Evolutionary conservation across 2,113 vertebrate genomes (phyloP).

Genomic region (Prionailurus bengalensis): DNA sequence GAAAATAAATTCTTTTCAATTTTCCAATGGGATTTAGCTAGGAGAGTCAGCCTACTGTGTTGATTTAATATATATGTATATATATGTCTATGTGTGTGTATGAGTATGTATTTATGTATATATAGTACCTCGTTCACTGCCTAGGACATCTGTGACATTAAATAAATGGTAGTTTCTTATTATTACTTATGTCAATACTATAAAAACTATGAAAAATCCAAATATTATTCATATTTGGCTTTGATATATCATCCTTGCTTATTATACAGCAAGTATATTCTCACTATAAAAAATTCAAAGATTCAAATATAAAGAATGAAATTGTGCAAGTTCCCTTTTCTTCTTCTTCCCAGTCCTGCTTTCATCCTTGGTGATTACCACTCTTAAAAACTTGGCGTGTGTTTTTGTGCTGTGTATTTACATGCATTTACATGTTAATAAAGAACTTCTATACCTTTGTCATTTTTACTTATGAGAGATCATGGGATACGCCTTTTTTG

Average conservation of each 20-base stretch:
- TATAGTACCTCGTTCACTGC: not conserved
- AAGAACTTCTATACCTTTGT: not conserved
- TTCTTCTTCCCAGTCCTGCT: not conserved
- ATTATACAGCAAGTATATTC: not conserved
- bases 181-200: not conserved
- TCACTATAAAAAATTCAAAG: not conserved
- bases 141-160: not conserved
- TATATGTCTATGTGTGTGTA: not conserved
- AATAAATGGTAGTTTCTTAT: not conserved
- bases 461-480: not conserved
- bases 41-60: not conserved
- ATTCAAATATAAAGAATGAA: not conserved
- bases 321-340: not conserved
- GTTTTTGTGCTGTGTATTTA: not conserved
- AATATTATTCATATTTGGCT: not conserved
- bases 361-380: not conserved
- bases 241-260: not conserved
- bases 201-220: not conserved
- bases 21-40: slow-evolving; percentile 28
- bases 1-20: slow-evolving; percentile 63
- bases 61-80: not conserved
- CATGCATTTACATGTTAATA: not conserved
- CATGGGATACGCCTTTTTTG: not conserved
- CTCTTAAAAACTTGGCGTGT: not conserved
- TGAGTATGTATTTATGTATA: not conserved